Base-by-base conservation (phyloP, 2,888 invertebrate species). In the Kuschelorhynchus macadamiae region DNA sequence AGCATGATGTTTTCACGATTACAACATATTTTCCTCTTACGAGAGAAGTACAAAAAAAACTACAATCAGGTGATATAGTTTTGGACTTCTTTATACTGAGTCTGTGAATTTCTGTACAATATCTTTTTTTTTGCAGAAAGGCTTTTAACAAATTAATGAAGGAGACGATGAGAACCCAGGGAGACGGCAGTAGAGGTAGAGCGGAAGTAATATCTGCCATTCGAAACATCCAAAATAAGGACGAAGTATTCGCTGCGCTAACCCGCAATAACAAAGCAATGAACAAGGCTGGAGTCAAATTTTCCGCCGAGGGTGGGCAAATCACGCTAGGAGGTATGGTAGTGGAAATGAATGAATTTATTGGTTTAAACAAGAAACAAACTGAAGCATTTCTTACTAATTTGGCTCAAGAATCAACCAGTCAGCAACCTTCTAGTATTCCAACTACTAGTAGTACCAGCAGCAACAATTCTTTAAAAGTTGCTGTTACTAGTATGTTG, bases 101-200 rank as follows among this genome's bases (percentile, higher is more conserved):
- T n/a, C n/a, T n/a, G n/a, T n/a, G n/a, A n/a, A n/a, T n/a, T n/a
- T n/a, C n/a, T n/a, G n/a, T n/a, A n/a, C n/a, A n/a, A n/a, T n/a
- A n/a, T n/a, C n/a, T n/a, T 5, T 25, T 5, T 25, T 25, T 25
- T 25, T 25, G 25, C 30, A 88, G 88, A 71, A 88, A 86, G 85
- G 87, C 87, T 56, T 88, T 88, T 74, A 86, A 87, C 75, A 88
- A 88, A 79, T 77, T 88, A 73, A 82, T 86, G 75, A 87, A 87
- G 1, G 87, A 88, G 75, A 86, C 88, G 0, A 81, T 87, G 14
- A 78, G 86, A 32, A 77, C 84, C 0, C 71, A 78, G 30, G 87
- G 87, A 18, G 74, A 84, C 5, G 77, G 84, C 0, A 50, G 42
- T 4, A 72, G 74, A 67, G 88, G 87, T 18, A 86, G 85, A 76